Conservation (phyloP, 2,797 vertebrate species). For the Ptychobarbus kaznakovi region DNA sequence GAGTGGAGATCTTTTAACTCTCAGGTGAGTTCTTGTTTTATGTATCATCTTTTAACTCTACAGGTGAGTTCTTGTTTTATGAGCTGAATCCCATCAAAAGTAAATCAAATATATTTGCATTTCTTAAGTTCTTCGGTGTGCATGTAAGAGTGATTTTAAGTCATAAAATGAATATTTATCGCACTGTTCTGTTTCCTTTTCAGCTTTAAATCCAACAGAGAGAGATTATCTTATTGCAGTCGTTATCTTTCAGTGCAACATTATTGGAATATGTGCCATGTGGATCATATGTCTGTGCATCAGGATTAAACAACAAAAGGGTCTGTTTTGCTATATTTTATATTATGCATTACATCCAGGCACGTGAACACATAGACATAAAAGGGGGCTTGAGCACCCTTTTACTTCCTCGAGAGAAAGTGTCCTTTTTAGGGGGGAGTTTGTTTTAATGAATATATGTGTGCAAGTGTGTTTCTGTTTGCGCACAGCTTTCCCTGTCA, state of each 20-base stretch:
- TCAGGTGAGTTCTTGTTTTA: too few relatives aligned
- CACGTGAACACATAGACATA: too few relatives aligned
- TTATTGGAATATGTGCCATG: not conserved
- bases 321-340: not conserved
- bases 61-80: not conserved
- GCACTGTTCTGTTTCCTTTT: not conserved
- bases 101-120: not conserved
- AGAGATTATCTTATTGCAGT: not conserved
- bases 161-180: not conserved
- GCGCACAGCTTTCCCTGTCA: too few relatives aligned
- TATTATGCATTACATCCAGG: not conserved
- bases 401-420: too few relatives aligned
- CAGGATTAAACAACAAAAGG: not conserved
- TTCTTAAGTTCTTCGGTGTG: not conserved
- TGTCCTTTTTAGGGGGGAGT: too few relatives aligned
- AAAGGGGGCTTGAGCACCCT: too few relatives aligned
- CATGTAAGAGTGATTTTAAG: not conserved
- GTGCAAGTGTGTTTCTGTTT: too few relatives aligned
- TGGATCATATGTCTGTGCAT: constrained; percentile 2
- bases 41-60: not conserved
- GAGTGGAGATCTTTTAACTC: too few relatives aligned
- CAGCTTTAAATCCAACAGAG: not conserved
- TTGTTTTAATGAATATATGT: too few relatives aligned
- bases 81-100: not conserved
- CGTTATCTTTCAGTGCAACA: not conserved